Conservation (phyloP, 2,888 invertebrate genomes). For the Synergus umbraculus region DNA sequence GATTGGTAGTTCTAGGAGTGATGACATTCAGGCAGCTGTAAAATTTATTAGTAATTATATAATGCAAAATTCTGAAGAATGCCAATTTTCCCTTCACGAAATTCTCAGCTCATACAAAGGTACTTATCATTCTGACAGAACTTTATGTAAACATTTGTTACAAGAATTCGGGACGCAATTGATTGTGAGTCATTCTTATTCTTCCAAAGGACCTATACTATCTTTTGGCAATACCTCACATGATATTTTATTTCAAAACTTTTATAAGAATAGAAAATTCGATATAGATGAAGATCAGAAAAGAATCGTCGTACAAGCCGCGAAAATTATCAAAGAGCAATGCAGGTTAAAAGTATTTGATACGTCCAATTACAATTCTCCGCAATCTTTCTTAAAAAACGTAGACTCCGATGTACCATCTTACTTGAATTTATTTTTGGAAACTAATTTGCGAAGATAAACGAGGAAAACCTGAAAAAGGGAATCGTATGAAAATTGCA, state of each 20-base stretch:
- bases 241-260: background rate
- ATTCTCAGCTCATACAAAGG: background rate
- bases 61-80: background rate
- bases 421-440: conserved; percentile 59
- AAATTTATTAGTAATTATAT: background rate
- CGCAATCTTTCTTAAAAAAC: conserved; percentile 42
- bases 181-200: background rate
- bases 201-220: background rate
- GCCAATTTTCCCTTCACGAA: background rate
- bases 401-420: conserved; percentile 49
- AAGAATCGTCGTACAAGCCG: conserved; percentile 67
- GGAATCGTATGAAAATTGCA: conserved; percentile 43
- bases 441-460: conserved; percentile 44
- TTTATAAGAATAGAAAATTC: conserved; percentile 61
- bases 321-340: conserved; percentile 65
- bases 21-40: background rate
- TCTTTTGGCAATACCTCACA: background rate
- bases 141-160: background rate
- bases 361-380: conserved; percentile 55
- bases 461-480: conserved; percentile 27
- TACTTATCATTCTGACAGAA: background rate
- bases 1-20: background rate
- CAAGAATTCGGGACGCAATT: background rate
- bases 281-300: conserved; percentile 57
- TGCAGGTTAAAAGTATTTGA: conserved; percentile 63